phyloP scores from a whole-genome alignment of 2,113 vertebrate species.

The Aix galericulata region DNA sequence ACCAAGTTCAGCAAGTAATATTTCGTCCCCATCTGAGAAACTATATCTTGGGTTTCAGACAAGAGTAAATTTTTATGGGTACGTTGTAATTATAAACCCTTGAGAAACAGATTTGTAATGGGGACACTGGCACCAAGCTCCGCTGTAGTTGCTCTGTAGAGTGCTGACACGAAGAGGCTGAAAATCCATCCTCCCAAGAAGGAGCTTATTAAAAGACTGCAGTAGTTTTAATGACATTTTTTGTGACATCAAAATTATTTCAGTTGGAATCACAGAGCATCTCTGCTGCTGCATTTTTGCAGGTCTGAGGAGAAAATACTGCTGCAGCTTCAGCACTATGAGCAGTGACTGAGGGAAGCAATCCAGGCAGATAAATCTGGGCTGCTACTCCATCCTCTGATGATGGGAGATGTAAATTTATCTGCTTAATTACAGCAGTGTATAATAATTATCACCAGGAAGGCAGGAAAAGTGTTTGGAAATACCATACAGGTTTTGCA shows the following conservation, averaged over 20 bases:
- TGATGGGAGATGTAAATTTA: conserved; percentile 30
- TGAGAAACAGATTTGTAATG: background rate
- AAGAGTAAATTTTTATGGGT: conserved; percentile 59
- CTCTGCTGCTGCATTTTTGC: conserved; percentile 14
- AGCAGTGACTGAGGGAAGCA: background rate
- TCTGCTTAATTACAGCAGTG: conserved; percentile 41
- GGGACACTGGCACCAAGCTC: conserved; percentile 2
- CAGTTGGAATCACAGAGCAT: background rate
- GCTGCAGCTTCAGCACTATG: background rate
- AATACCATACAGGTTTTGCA: conserved; percentile 5
- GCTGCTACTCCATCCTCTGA: background rate
- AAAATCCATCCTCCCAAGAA: conserved; percentile 58
- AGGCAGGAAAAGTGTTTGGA: conserved; percentile 4
- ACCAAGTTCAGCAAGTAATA: conserved; percentile 48
- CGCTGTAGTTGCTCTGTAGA: background rate
- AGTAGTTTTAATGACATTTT: conserved; percentile 58
- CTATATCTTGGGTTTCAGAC: conserved; percentile 36
- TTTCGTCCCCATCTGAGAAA: conserved; percentile 37
- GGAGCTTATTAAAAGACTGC: conserved; percentile 55
- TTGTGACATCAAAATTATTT: conserved; percentile 55
- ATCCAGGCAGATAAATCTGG: background rate
- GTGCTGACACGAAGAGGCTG: background rate
- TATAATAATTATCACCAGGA: conserved; percentile 22
- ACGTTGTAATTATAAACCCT: conserved; percentile 62
- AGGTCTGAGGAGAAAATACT: background rate